Conservation (phyloP, 2,888 invertebrate species). For the Margaritifera margaritifera region DNA sequence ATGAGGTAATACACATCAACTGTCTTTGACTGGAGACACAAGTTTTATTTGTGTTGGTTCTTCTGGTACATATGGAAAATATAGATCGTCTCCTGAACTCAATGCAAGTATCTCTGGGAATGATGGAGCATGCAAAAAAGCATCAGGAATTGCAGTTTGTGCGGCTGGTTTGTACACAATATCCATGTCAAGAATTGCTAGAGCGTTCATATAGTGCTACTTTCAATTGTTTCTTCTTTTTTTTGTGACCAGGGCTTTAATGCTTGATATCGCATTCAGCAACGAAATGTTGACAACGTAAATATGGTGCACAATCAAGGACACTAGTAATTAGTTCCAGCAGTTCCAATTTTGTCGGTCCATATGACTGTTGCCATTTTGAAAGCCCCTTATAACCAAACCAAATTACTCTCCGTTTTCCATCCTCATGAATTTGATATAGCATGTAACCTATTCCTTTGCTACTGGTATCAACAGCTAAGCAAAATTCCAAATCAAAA, state of each 20-base stretch:
- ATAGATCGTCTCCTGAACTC: constrained; percentile 21
- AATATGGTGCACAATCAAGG: constrained; percentile 13
- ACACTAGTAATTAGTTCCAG: constrained; percentile 14
- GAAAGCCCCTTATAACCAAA: constrained; percentile 23
- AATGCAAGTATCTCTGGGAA: constrained; percentile 1
- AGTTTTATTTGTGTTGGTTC: constrained; percentile 7
- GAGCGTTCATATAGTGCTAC: constrained; percentile 34
- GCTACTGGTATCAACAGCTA: constrained; percentile 31
- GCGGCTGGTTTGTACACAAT: constrained; percentile 25
- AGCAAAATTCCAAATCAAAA: constrained; percentile 26
- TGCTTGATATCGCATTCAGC: constrained; percentile 23
- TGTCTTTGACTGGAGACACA: background rate
- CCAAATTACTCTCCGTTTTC: constrained; percentile 8
- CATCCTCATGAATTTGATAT: constrained; percentile 12
- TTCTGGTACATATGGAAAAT: constrained; percentile 22
- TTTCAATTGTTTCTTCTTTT: constrained; percentile 14
- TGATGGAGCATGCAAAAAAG: constrained; percentile 4
- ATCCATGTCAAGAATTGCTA: constrained; percentile 29
- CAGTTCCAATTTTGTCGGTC: constrained; percentile 19
- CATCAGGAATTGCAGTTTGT: constrained; percentile 18
- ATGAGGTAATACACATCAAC: background rate
- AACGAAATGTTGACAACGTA: constrained; percentile 10
- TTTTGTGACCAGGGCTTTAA: constrained; percentile 19
- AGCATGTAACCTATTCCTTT: constrained; percentile 34
- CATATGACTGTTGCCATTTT: constrained; percentile 12